Base-by-base conservation (phyloP, 2,113 vertebrate genomes). In the Gambusia affinis region DNA sequence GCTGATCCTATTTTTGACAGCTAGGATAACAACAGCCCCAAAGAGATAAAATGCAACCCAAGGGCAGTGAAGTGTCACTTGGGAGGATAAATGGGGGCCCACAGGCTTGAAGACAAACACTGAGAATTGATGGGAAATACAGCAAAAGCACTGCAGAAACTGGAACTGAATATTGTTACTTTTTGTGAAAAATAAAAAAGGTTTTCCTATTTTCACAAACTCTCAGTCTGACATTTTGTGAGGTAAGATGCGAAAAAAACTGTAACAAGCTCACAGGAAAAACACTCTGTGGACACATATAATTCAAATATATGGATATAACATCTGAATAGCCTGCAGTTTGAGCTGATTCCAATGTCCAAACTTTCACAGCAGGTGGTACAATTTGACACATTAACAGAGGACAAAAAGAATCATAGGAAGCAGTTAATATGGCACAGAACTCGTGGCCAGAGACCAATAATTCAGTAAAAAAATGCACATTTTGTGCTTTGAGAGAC, bases 1-100 rank as follows among this genome's bases (percentile, higher is more conserved):
- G 57, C 17, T 3, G 60, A 37, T 72, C 64, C 35, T 70, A 57
- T 78, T 42, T 76, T n/a, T 57, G 51, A 22, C 22, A 8, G 70
- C 64, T n/a, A n/a, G 31, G 75, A 51, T 19, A 61, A 69, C 14
- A 57, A 27, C 22, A 0, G 17, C 42, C 30, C 1, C 15, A 47
- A 22, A 75, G 35, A 71, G 33, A 70, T 63, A 63, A 67, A 51
- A 22, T 61, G 44, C 35, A 47, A 75, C 22, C 30, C 4, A 37
- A 17, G 22, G 65, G n/a, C 12, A 0, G 12, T 0, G 22, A 24
- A n/a, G 24, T 54, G 30, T 70, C 31, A 44, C 44, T 2, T 3
- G 4, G 42, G 30, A 54, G n/a, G 65, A 10, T 24, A 54, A 57
- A 73, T 30, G 65, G 15, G 54, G 11, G 19, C 31, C 29, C n/a